Conservation (phyloP, 2,797 vertebrate species). For the Pangasius sanitwongsei region DNA sequence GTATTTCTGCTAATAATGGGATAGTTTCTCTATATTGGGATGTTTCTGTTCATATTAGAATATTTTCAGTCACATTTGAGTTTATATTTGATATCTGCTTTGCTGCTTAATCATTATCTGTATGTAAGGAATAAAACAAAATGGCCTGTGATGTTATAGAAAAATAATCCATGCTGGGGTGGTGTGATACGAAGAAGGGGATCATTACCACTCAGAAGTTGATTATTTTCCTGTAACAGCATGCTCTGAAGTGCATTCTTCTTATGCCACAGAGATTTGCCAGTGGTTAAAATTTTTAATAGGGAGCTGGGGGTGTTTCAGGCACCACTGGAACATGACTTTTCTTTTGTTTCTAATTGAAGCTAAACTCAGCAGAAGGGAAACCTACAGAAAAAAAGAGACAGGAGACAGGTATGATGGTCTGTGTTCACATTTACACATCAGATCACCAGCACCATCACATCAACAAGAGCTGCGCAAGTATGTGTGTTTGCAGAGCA, state of each 20-base stretch:
- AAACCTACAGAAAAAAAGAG: neutral
- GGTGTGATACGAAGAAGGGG: neutral
- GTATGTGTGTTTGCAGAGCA: constrained; percentile 44
- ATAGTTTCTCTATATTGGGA: neutral
- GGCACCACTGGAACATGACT: neutral
- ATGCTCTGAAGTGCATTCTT: neutral
- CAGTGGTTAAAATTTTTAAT: neutral
- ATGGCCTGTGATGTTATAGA: neutral
- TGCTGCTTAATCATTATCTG: neutral
- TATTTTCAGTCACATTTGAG: neutral
- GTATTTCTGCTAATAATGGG: neutral
- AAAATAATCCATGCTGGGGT: neutral
- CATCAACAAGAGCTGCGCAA: neutral
- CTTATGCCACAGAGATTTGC: neutral
- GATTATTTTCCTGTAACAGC: neutral
- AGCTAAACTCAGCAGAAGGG: neutral
- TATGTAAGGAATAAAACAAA: neutral
- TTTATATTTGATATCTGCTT: neutral
- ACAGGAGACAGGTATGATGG: neutral
- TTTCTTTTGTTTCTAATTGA: neutral
- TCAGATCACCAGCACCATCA: neutral
- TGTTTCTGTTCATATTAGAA: neutral
- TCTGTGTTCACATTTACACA: neutral
- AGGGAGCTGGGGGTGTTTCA: neutral
- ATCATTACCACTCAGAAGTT: neutral